Percentiles rank a stretch among this genome's conserved stretches.
These are phyloP conservation scores for Larimichthys crocea DNA, from an alignment of 2,113 vertebrate genomes.

Conservation along the genomic window DNA sequence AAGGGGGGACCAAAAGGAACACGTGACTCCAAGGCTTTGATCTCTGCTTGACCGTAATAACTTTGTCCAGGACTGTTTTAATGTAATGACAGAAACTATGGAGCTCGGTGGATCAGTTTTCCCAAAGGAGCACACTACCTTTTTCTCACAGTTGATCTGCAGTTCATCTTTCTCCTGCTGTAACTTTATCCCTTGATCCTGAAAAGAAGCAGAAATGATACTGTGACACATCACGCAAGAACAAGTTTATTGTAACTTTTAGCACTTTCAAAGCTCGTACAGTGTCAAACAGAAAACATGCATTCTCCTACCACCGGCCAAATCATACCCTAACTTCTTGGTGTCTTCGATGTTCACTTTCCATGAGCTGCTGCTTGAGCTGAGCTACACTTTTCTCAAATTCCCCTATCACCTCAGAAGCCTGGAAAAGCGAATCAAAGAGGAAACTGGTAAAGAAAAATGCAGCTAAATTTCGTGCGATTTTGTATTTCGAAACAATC, in stretches of 20 bases:
- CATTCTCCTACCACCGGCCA: not conserved
- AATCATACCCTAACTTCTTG: slow-evolving; percentile 86
- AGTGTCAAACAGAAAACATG: not conserved
- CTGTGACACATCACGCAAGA: not conserved
- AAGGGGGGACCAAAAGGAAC: slow-evolving; percentile 39
- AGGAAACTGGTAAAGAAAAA: not conserved
- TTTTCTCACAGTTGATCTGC: slow-evolving; percentile 86
- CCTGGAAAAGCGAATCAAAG: slow-evolving; percentile 73
- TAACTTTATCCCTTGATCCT: slow-evolving; percentile 90
- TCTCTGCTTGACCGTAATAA: slow-evolving; percentile 56
- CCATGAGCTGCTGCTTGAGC: slow-evolving; percentile 87
- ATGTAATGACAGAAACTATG: slow-evolving; percentile 37
- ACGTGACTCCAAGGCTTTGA: slow-evolving; percentile 56
- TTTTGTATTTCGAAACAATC: not conserved
- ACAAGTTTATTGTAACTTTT: not conserved
- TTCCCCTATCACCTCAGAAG: slow-evolving; percentile 86
- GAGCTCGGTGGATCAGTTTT: slow-evolving; percentile 26
- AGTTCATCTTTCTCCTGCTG: slow-evolving; percentile 87
- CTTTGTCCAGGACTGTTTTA: slow-evolving; percentile 41
- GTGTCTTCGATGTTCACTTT: slow-evolving; percentile 84
- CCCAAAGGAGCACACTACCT: slow-evolving; percentile 81
- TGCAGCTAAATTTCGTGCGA: not conserved
- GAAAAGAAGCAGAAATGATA: slow-evolving; percentile 32
- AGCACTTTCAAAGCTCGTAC: not conserved
- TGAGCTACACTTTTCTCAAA: slow-evolving; percentile 82